A percentile compares a stretch with the other conserved stretches of the same genome.
Conservation (phyloP, 2,888 invertebrate genomes). For the Epinotia ramella region DNA sequence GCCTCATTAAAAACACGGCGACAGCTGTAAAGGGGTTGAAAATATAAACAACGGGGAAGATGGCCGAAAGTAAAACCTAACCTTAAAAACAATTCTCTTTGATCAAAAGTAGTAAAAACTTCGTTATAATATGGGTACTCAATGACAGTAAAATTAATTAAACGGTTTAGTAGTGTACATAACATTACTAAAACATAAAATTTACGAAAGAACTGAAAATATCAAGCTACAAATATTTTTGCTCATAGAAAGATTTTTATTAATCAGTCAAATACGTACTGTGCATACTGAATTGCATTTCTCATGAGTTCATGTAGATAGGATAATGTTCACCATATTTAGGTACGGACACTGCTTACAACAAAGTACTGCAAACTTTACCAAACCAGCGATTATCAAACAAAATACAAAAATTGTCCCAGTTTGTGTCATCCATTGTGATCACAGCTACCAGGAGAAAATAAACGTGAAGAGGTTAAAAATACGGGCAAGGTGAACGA, state of each 20-base stretch:
- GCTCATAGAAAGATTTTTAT: too few relatives aligned
- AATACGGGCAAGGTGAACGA: constrained; percentile 53
- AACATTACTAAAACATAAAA: too few relatives aligned
- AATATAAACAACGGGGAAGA: not conserved
- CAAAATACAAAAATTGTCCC: not conserved
- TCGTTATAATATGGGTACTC: not conserved
- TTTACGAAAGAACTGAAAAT: too few relatives aligned
- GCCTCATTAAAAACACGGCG: not conserved
- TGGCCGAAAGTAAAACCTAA: not conserved
- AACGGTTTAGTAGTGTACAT: too few relatives aligned
- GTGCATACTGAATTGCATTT: too few relatives aligned
- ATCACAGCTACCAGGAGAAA: constrained; percentile 73
- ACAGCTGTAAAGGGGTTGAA: constrained; percentile 2
- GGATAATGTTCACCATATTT: too few relatives aligned
- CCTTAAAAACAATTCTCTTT: not conserved
- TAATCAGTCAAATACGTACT: too few relatives aligned
- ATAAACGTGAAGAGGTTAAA: constrained; percentile 68
- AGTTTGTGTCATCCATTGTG: constrained; percentile 54
- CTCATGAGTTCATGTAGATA: too few relatives aligned
- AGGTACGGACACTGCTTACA: too few relatives aligned
- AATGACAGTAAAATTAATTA: too few relatives aligned
- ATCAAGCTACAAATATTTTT: too few relatives aligned
- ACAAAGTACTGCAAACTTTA: not conserved
- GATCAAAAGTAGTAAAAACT: not conserved
- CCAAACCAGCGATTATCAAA: too few relatives aligned